Percentiles rank a stretch among this genome's conserved stretches.
Evolutionary conservation across 2,113 vertebrate species (phyloP).

Genomic region (Oceanodroma tethys): DNA sequence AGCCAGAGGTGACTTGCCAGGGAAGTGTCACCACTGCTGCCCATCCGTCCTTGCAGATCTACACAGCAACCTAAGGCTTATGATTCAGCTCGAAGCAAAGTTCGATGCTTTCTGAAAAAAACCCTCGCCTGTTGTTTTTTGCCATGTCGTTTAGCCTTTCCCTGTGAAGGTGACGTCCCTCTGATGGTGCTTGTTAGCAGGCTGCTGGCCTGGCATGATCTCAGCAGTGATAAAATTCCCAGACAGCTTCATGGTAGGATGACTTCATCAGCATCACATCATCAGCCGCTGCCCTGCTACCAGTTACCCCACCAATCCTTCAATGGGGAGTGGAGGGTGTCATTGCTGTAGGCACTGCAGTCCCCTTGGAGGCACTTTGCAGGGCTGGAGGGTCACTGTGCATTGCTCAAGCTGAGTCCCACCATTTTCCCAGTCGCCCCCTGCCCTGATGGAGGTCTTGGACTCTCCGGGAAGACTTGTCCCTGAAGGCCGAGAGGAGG

Average conservation of each 20-base stretch:
- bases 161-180: neutral
- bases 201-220: neutral
- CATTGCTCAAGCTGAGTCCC: neutral
- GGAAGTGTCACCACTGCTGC: neutral
- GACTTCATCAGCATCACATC: neutral
- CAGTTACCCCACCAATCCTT: neutral
- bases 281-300: neutral
- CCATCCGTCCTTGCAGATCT: neutral
- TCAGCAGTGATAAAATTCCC: neutral
- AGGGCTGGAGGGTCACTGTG: neutral
- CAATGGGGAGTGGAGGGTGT: accelerated
- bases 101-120: neutral
- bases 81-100: neutral
- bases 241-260: neutral
- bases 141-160: neutral
- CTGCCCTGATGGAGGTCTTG: neutral
- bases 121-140: neutral
- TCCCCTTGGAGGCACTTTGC: neutral
- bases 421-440: neutral
- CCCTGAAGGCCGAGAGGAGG: neutral
- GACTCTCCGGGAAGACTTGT: neutral
- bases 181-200: neutral
- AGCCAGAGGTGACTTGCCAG: neutral
- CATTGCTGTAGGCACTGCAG: neutral
- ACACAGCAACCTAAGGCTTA: neutral